These are phyloP conservation scores for Sceloporus tristichus DNA, from an alignment of 2,113 vertebrate species.

Conservation along the genomic window DNA sequence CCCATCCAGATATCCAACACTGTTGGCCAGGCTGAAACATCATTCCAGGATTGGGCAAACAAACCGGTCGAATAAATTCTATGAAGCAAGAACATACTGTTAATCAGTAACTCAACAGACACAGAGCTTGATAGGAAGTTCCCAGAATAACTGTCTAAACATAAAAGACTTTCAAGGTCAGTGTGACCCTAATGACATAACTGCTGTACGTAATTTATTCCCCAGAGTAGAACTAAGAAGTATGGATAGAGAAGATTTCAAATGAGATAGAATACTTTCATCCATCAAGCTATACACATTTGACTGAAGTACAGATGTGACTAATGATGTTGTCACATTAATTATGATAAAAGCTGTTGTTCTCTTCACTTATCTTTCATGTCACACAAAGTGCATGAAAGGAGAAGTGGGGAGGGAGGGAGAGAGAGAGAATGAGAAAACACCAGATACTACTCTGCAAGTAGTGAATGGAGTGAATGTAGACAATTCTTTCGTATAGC, in stretches of 20 bases:
- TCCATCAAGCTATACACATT: not conserved
- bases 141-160: not conserved
- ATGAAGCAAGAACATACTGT: constrained; percentile 45
- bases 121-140: not conserved
- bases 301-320: not conserved
- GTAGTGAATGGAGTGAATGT: no score
- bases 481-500: no score
- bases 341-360: not conserved
- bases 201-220: not conserved
- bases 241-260: not conserved
- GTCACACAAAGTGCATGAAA: not conserved
- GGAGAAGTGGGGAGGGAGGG: no score
- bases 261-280: not conserved
- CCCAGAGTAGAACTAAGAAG: not conserved
- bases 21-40: constrained; percentile 58
- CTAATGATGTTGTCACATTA: not conserved
- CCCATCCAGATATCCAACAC: constrained; percentile 86
- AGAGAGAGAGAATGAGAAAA: no score
- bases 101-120: constrained; percentile 14
- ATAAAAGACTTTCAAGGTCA: not conserved
- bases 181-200: not conserved
- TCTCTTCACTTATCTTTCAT: not conserved
- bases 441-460: no score
- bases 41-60: constrained; percentile 82
- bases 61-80: constrained; percentile 74